A percentile compares a stretch with the other conserved stretches of the same genome.
These are phyloP conservation scores for Clarias laeviceps DNA, from an alignment of 2,797 vertebrate species.

Conservation along the genomic window DNA sequence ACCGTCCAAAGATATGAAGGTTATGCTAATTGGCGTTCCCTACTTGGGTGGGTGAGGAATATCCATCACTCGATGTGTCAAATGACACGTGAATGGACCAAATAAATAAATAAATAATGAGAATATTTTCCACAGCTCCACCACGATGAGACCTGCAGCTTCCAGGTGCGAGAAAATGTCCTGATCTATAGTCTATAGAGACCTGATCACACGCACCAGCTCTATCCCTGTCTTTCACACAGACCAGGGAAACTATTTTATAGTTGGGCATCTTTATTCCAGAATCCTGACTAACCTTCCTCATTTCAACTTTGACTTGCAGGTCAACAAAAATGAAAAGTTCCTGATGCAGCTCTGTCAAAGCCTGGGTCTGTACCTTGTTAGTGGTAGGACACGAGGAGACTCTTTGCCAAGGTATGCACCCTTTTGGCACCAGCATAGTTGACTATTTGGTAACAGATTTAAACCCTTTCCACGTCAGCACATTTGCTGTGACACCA, in stretches of 20 bases:
- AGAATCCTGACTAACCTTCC: background rate
- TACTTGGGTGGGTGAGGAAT: no score
- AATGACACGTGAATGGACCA: no score
- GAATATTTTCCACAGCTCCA: background rate
- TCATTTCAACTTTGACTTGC: background rate
- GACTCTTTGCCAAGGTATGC: constrained; percentile 11
- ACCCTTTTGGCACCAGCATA: constrained; percentile 2
- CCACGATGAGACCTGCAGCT: background rate
- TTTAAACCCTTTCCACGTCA: background rate
- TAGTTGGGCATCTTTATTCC: background rate
- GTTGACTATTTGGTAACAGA: constrained; percentile 25
- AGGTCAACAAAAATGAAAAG: constrained; percentile 11
- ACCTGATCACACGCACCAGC: background rate
- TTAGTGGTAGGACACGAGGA: background rate
- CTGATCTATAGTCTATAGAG: background rate
- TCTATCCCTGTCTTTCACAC: background rate
- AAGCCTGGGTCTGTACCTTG: constrained; percentile 22
- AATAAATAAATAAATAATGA: background rate
- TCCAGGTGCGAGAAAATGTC: constrained; percentile 2
- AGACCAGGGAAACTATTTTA: background rate
- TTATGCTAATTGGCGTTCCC: no score
- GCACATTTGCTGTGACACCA: no score
- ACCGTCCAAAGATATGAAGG: no score
- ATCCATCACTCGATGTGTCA: no score
- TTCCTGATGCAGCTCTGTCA: constrained; percentile 13